These are phyloP conservation scores for Orthosia gothica DNA, from an alignment of 2,888 invertebrate species.

Conservation along the genomic window DNA sequence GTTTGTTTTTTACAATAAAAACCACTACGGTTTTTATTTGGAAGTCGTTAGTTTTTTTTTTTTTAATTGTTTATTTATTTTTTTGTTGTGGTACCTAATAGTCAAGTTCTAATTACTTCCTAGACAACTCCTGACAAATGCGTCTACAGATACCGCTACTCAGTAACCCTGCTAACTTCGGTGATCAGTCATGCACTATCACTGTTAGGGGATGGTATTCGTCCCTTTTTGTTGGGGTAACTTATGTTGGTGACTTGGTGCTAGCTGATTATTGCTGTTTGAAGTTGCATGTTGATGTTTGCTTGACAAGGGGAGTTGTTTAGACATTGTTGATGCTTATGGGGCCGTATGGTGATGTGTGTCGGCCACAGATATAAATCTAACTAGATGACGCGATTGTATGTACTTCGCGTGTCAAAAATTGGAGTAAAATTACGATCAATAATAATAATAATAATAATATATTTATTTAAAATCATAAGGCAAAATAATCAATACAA, in stretches of 20 bases:
- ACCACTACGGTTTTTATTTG: too few relatives aligned
- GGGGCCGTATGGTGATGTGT: neutral
- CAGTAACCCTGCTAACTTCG: slow-evolving; percentile 53
- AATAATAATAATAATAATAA: too few relatives aligned
- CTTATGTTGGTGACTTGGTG: slow-evolving; percentile 3
- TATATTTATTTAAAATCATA: too few relatives aligned
- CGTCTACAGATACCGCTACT: slow-evolving; percentile 33
- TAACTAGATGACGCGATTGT: too few relatives aligned
- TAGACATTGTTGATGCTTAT: neutral
- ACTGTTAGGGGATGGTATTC: slow-evolving; percentile 5
- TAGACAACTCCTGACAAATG: neutral
- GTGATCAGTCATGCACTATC: slow-evolving; percentile 49
- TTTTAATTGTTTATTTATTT: too few relatives aligned
- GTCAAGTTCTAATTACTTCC: neutral
- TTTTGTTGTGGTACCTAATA: too few relatives aligned
- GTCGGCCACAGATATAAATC: neutral
- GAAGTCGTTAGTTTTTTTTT: too few relatives aligned
- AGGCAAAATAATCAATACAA: too few relatives aligned
- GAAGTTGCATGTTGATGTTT: slow-evolving; percentile 5
- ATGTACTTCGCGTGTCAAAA: too few relatives aligned
- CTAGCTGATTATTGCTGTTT: slow-evolving; percentile 21
- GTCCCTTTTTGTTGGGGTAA: slow-evolving; percentile 25
- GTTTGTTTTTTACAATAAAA: too few relatives aligned
- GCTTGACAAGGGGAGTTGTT: neutral
- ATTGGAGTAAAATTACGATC: too few relatives aligned